phyloP scores from a whole-genome alignment of 2,888 invertebrate species.

The Pilophorus perplexus region DNA sequence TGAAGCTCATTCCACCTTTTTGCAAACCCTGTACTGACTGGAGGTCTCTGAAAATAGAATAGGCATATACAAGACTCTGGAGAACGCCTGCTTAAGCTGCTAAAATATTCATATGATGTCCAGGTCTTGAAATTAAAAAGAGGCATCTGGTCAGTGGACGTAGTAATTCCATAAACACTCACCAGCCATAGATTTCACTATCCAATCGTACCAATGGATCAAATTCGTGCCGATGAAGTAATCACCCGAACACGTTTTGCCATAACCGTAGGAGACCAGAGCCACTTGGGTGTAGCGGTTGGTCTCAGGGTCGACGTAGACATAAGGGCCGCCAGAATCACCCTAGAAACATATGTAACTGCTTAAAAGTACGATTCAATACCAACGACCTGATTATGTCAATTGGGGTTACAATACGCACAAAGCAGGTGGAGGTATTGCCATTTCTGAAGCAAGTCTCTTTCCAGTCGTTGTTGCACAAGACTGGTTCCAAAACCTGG shows the following conservation, averaged over 20 bases:
- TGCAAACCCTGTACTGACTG: too few species aligned
- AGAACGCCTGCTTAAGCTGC: too few species aligned
- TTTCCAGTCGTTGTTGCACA: conserved; percentile 19
- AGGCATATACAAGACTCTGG: too few species aligned
- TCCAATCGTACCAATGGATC: not conserved
- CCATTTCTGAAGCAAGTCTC: conserved; percentile 9
- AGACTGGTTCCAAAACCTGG: conserved; percentile 1
- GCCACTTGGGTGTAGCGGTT: conserved; percentile 6
- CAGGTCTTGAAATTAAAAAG: too few species aligned
- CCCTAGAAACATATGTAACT: not conserved
- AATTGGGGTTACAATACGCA: not conserved
- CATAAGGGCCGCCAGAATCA: conserved; percentile 17
- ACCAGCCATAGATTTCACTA: not conserved
- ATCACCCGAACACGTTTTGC: not conserved
- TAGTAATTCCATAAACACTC: too few species aligned
- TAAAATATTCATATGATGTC: too few species aligned
- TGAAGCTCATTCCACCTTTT: too few species aligned
- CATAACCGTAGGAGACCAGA: not conserved
- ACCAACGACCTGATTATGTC: not conserved
- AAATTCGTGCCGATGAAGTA: conserved; percentile 5
- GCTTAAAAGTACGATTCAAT: not conserved
- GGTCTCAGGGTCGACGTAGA: conserved; percentile 7
- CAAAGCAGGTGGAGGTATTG: conserved; percentile 8
- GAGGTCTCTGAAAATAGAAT: too few species aligned
- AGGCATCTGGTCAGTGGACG: too few species aligned